Conservation (phyloP, 2,888 invertebrate genomes). For the Xestobium rufovillosum region DNA sequence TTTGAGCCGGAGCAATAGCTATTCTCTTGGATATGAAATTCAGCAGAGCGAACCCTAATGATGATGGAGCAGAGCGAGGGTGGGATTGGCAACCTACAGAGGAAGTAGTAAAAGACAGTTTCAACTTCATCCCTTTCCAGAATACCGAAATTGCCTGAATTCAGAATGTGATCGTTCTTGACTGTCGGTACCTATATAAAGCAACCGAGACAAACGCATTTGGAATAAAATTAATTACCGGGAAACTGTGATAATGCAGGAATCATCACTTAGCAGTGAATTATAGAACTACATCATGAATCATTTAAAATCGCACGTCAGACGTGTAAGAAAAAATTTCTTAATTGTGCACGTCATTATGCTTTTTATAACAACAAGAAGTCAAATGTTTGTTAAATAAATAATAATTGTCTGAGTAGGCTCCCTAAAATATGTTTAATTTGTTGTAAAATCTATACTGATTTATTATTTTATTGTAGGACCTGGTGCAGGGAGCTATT, state of each 20-base stretch:
- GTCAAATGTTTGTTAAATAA: too few relatives aligned
- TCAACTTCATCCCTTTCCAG: conserved; percentile 29
- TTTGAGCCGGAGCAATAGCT: neutral
- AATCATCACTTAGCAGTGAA: neutral
- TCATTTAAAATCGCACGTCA: too few relatives aligned
- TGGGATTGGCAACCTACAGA: conserved; percentile 34
- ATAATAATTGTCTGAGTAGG: too few relatives aligned
- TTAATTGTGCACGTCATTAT: too few relatives aligned
- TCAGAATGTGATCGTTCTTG: conserved; percentile 27
- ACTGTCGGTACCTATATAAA: neutral
- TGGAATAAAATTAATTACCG: too few relatives aligned
- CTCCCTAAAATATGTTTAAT: too few relatives aligned
- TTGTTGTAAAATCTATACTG: conserved; percentile 1
- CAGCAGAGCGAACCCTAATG: conserved; percentile 20
- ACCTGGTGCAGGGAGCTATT: too few relatives aligned
- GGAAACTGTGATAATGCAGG: too few relatives aligned
- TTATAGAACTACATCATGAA: too few relatives aligned
- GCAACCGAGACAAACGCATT: too few relatives aligned
- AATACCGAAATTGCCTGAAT: conserved; percentile 20
- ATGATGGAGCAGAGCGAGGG: conserved; percentile 28
- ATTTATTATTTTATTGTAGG: neutral
- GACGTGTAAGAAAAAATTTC: too few relatives aligned
- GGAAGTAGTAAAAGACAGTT: conserved; percentile 33
- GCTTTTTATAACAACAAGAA: too few relatives aligned
- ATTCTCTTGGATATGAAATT: conserved; percentile 2